Evolutionary conservation across 2,888 invertebrate species (phyloP), one percentile per base, ranked within the genome.

Genomic region (Ptychoptera contaminata): DNA sequence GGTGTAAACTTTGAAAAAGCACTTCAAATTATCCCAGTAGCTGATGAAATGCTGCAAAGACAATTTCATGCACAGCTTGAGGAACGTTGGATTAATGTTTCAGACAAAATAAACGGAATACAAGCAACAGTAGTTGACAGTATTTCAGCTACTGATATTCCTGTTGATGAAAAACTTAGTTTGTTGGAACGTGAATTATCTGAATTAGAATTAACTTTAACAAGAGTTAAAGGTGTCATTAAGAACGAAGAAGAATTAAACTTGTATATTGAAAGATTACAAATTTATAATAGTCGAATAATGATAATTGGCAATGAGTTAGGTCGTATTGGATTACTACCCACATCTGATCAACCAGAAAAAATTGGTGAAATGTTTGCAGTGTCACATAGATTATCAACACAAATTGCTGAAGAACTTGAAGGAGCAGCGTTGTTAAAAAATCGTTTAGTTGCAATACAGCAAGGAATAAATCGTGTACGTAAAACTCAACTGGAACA

Each of bases 201-300:
- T 56, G 85, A 87, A 57, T 68, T 88, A 14, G 75, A 80, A 47
- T 61, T 72, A 1, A 73, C 78, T 12, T 67, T 87, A 47, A 79
- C 82, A 29, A 73, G 75, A 49, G 72, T 85, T 48, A 79, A 81
- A 58, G 82, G 84, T 2, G 78, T 85, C 0, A 78, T 88, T 38
- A 85, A 82, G 57, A 85, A 77, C 43, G 85, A 84, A 55, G 87
- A 88, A 52, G 87, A 88, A 56, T 67, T 88, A 1, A 78, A 79
- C 53, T 67, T 86, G 7, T 87, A 87, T 56, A 79, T 86, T 8
- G 85, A 88, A 61, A 70, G 85, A 42, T 66, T 87, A 8, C 84
- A 86, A 64, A 80, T 86, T 1, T 72, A 84, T 62, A 77, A 76
- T 34, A 73, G 75, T 3, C 73, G 85, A 11, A 75, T 84, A n/a